Evolutionary conservation across 2,113 vertebrate species (phyloP).

Genomic region (Oceanodroma tethys): DNA sequence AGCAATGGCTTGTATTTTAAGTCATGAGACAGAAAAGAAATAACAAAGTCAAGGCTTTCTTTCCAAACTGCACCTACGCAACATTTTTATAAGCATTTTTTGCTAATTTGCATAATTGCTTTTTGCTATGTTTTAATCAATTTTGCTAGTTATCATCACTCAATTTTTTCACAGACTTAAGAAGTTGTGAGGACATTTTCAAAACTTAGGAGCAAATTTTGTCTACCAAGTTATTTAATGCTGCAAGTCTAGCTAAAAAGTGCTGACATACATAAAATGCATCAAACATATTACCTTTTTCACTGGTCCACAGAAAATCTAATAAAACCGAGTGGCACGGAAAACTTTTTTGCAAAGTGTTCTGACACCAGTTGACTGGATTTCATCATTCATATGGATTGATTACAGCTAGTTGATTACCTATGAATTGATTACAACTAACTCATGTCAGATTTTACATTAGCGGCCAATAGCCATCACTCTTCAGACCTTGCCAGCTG

Average conservation of each 20-base stretch:
- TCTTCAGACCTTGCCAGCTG: not conserved
- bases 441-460: not conserved
- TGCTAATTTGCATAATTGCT: not conserved
- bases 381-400: not conserved
- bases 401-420: not conserved
- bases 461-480: not conserved
- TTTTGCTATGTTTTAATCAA: not conserved
- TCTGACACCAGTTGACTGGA: not conserved
- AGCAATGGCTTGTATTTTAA: slow-evolving; percentile 41
- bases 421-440: not conserved
- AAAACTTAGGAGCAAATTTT: not conserved
- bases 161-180: not conserved
- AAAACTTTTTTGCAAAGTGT: not conserved
- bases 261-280: not conserved
- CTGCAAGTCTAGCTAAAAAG: not conserved
- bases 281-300: not conserved
- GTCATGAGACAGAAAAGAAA: slow-evolving; percentile 37
- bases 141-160: not conserved
- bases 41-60: not conserved
- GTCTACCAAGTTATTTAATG: not conserved
- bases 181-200: not conserved
- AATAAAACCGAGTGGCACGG: not conserved
- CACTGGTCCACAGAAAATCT: not conserved
- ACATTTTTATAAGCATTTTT: not conserved
- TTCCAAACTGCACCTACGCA: not conserved